Evolutionary conservation across 2,797 vertebrate species (phyloP), one percentile per base, ranked within the genome.

Genomic region (Artibeus jamaicensis): DNA sequence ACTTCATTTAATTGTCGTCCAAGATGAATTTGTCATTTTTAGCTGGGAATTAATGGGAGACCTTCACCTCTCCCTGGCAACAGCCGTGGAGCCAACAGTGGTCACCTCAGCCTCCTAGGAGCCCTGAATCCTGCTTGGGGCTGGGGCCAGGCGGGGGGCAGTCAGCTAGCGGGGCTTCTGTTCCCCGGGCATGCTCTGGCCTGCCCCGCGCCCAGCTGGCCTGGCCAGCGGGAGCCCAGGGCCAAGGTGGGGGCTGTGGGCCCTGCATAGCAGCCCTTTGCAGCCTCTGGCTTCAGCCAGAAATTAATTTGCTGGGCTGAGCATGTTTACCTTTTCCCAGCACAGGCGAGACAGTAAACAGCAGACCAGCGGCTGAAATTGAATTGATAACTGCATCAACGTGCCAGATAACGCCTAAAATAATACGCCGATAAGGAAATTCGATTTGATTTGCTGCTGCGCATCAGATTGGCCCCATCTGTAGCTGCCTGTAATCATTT

Each of bases 401-500:
- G 98, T 97, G 98, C 98, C 99, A 99, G 99, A 99, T 99, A 99
- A 99, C 99, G 98, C 99, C 99, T 99, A 99, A 99, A 99, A 99
- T 99, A 99, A 99, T 99, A 99, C 99, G 98, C 99, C 98, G 99
- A 99, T 99, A 99, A 99, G 99, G 99, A 99, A 99, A 99, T 99
- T 99, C 99, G 99, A 99, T 99, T 99, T 99, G 99, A 99, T 99
- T 98, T 99, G 98, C 98, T 22, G 93, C 98, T 93, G 83, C 97
- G 97, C 98, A 98, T 99, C 98, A 98, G 98, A 98, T 97, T 98
- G 98, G 98, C 98, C 98, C 98, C 98, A 99, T 99, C 98, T 99
- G 98, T 98, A 98, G 98, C 98, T 97, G 22, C 98, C 97, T 98
- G 96, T 98, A 98, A 98, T 98, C 98, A 98, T 98, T 98, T 98